These are phyloP conservation scores for Labeo catla DNA, from an alignment of 2,113 vertebrate species.

Conservation along the genomic window DNA sequence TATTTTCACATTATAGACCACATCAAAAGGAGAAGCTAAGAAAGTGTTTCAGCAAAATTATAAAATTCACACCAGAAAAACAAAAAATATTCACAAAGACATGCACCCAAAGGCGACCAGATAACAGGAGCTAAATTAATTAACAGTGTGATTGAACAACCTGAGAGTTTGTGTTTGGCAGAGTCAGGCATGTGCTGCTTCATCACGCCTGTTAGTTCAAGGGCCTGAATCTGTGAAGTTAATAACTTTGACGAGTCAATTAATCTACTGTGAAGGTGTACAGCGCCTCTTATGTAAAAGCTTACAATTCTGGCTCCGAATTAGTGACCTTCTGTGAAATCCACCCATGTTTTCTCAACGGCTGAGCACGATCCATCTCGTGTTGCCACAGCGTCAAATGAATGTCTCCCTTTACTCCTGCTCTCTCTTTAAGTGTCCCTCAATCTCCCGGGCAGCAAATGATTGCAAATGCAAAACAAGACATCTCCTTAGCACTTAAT, in stretches of 20 bases:
- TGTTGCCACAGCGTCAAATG: not conserved
- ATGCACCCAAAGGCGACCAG: not conserved
- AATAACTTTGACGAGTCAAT: slow-evolving; percentile 26
- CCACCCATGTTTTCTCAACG: slow-evolving; percentile 1
- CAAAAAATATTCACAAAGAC: not conserved
- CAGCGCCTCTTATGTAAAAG: not conserved
- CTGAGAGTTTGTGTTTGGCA: slow-evolving; percentile 22
- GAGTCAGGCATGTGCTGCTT: not conserved
- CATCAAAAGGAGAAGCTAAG: not conserved
- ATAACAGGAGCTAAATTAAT: slow-evolving; percentile 19
- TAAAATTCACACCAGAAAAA: not conserved
- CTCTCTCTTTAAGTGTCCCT: not conserved
- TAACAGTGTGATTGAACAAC: slow-evolving; percentile 7
- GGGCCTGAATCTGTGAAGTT: slow-evolving; percentile 19
- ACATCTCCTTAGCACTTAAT: slow-evolving; percentile 62
- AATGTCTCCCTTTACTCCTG: not conserved
- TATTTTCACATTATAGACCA: not conserved
- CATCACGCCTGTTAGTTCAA: slow-evolving; percentile 14
- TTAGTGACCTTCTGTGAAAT: slow-evolving; percentile 10
- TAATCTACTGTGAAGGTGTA: slow-evolving; percentile 35
- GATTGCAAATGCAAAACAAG: slow-evolving; percentile 65
- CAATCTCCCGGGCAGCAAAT: slow-evolving; percentile 56
- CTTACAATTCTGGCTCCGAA: slow-evolving; percentile 14
- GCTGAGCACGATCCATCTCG: not conserved
- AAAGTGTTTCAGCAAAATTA: not conserved